Evolutionary conservation across 2,888 invertebrate species (phyloP).

Genomic region (Eristalis pertinax): DNA sequence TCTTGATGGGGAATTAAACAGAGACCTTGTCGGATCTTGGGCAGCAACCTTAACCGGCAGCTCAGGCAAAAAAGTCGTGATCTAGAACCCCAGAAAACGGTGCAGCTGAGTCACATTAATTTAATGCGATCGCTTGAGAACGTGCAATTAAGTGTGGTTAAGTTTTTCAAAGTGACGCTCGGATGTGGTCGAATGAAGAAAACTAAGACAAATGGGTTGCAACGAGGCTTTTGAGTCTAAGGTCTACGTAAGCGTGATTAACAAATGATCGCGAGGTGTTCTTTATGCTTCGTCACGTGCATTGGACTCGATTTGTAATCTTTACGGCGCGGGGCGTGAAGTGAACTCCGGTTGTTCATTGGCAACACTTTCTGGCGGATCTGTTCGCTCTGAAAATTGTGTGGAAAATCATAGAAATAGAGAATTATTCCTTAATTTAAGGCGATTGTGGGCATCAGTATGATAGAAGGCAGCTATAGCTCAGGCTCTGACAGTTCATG

Average conservation of each 20-base stretch:
- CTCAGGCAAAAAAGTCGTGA: neutral
- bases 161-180: neutral
- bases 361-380: too few species aligned
- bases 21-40: neutral
- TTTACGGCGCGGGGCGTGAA: too few species aligned
- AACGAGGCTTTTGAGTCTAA: neutral
- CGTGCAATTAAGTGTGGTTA: neutral
- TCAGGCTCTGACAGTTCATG: too few species aligned
- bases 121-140: neutral
- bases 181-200: neutral
- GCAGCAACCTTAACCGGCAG: conserved; percentile 11
- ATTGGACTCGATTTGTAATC: too few species aligned
- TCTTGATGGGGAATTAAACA: neutral
- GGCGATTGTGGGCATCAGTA: too few species aligned
- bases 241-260: neutral
- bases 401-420: too few species aligned
- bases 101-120: neutral
- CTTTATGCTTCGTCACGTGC: too few species aligned
- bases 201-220: neutral
- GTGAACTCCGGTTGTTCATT: too few species aligned
- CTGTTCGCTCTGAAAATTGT: too few species aligned
- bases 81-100: neutral
- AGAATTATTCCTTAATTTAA: too few species aligned
- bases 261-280: too few species aligned
- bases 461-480: too few species aligned